Evolutionary conservation across 2,797 vertebrate species (phyloP).

Genomic region (Sebastes dallii): DNA sequence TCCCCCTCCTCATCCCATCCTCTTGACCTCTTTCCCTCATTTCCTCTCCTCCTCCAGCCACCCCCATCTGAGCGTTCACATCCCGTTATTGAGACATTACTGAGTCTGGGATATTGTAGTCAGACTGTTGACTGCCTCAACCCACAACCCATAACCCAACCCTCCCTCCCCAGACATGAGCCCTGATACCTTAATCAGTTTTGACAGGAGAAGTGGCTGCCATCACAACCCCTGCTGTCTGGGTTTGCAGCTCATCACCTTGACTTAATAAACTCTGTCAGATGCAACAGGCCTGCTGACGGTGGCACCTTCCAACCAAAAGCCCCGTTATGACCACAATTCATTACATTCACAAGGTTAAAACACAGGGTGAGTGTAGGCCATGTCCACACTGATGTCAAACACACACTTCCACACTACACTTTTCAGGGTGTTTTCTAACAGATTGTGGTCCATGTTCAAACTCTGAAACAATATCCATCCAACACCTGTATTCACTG

Average conservation of each 20-base stretch:
- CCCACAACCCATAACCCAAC: background rate
- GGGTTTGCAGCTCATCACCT: constrained; percentile 52
- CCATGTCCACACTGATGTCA: background rate
- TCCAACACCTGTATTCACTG: background rate
- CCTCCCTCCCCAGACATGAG: constrained; percentile 2
- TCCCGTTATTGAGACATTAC: constrained; percentile 39
- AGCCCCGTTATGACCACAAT: background rate
- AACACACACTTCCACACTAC: background rate
- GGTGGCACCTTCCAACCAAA: background rate
- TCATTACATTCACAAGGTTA: background rate
- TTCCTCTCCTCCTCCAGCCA: background rate
- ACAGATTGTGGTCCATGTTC: background rate
- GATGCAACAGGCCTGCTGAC: constrained; percentile 23
- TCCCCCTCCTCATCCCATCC: background rate
- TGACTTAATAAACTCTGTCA: constrained; percentile 56
- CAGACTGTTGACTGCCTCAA: background rate
- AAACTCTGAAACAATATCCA: background rate
- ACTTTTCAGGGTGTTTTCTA: background rate
- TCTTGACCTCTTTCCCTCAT: constrained; percentile 17
- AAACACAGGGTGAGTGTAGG: background rate
- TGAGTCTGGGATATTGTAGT: constrained; percentile 7
- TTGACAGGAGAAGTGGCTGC: constrained; percentile 51
- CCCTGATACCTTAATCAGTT: constrained; percentile 52
- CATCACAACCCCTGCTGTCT: constrained; percentile 49
- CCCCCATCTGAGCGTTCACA: constrained; percentile 3